Conservation (phyloP, 2,113 vertebrate species). For the Nyctereutes procyonoides region DNA sequence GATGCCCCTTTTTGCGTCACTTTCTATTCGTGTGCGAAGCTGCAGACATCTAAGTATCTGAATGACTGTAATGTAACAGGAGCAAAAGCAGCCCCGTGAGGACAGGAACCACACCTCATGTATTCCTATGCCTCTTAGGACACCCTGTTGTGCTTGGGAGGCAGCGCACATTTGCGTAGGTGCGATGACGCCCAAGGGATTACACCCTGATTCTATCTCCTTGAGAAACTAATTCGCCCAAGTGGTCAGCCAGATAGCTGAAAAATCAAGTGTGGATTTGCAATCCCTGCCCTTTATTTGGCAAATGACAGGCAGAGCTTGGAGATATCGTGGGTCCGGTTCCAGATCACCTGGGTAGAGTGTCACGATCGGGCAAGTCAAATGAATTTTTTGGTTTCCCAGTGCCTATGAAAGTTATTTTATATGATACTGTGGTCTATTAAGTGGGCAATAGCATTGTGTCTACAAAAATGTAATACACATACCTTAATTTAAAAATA, state of each 20-base stretch:
- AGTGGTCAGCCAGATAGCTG: neutral
- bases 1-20: neutral
- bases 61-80: neutral
- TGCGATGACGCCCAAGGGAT: neutral
- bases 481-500: neutral
- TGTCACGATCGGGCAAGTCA: neutral
- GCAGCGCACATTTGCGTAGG: neutral
- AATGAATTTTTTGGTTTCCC: neutral
- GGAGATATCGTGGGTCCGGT: neutral
- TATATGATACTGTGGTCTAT: neutral
- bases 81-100: neutral
- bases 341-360: neutral
- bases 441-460: neutral
- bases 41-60: neutral
- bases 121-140: neutral
- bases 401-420: neutral
- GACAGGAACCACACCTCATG: neutral
- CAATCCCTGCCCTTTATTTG: neutral
- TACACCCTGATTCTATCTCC: neutral
- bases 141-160: neutral
- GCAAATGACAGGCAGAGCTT: neutral
- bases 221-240: slow-evolving; percentile 14
- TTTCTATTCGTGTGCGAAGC: neutral
- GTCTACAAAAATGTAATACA: neutral
- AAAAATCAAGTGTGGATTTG: neutral